These are phyloP conservation scores for Octomys mimax DNA, from an alignment of 2,797 vertebrate genomes.

Conservation along the genomic window DNA sequence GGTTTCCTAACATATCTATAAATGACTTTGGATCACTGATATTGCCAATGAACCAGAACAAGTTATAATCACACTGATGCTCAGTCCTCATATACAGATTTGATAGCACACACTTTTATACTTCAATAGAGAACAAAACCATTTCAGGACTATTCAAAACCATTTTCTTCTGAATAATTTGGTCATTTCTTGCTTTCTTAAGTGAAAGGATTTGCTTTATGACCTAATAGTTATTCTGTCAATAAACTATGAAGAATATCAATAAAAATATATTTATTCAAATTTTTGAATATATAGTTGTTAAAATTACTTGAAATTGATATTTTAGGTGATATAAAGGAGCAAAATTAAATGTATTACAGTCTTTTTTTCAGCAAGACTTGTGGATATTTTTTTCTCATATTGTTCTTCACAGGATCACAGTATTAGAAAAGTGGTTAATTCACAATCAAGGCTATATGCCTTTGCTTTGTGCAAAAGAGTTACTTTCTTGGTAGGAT, in stretches of 20 bases:
- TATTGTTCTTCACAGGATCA: background rate
- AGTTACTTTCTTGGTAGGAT: background rate
- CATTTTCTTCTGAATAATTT: constrained; percentile 1
- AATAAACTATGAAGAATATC: background rate
- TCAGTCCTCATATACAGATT: background rate
- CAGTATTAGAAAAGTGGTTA: background rate
- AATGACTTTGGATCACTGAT: background rate
- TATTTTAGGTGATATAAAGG: constrained; percentile 20
- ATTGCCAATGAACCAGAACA: constrained; percentile 24
- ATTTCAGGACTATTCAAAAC: constrained; percentile 9
- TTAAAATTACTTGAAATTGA: constrained; percentile 12
- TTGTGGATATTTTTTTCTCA: background rate
- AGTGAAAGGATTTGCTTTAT: constrained; percentile 2
- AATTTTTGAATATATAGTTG: background rate
- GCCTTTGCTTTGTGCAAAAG: constrained; percentile 26
- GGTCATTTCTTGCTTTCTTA: constrained; percentile 41
- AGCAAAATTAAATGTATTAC: background rate
- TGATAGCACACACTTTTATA: background rate
- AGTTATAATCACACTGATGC: constrained; percentile 9
- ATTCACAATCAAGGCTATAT: background rate
- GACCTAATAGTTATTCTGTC: background rate
- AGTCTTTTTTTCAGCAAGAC: constrained; percentile 9
- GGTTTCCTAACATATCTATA: background rate
- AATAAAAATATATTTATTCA: constrained; percentile 19
- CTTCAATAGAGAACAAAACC: background rate